These are phyloP conservation scores for Sminthopsis crassicaudata DNA, from an alignment of 2,113 vertebrate species.

Conservation along the genomic window DNA sequence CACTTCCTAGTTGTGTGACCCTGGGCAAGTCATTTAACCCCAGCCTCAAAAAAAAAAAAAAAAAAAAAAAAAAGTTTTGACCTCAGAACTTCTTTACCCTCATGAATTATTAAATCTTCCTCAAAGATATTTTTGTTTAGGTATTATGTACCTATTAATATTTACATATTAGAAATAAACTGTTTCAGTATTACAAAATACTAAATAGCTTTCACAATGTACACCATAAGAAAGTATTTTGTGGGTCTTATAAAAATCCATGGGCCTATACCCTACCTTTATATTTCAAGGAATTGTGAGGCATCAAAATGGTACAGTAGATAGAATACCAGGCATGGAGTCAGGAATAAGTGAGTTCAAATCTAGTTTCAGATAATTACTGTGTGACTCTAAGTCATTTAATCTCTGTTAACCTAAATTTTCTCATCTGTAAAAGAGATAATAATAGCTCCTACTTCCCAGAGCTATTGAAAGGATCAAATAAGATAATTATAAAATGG, in stretches of 20 bases:
- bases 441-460: neutral
- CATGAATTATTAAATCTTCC: neutral
- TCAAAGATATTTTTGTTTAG: neutral
- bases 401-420: neutral
- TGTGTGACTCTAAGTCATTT: neutral
- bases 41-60: too few relatives aligned
- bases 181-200: neutral
- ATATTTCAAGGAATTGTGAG: neutral
- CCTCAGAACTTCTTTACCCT: neutral
- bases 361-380: fast-evolving
- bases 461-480: neutral
- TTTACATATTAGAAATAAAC: neutral
- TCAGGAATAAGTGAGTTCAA: neutral
- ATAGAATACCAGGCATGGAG: neutral
- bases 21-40: too few relatives aligned
- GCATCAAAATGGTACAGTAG: neutral
- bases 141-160: neutral
- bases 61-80: too few relatives aligned
- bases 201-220: neutral
- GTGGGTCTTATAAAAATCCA: neutral
- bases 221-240: neutral
- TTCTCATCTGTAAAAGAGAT: neutral
- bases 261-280: neutral
- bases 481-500: neutral
- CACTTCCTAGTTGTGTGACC: too few relatives aligned